Evolutionary conservation across 1,140 invertebrate genomes (phyloP).

Genomic region (Lutraria rhynchaena): DNA sequence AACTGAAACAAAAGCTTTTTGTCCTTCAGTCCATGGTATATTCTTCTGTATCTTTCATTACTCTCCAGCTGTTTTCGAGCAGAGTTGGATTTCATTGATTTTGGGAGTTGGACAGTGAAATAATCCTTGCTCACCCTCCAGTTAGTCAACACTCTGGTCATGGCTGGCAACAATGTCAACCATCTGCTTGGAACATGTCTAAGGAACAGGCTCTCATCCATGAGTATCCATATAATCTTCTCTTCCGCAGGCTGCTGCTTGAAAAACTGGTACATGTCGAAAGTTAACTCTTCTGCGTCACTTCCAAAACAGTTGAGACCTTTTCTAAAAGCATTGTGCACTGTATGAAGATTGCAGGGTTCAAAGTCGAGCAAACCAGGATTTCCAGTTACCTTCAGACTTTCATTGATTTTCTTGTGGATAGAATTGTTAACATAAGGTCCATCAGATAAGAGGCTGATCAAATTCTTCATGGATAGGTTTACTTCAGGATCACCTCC

Average conservation of each 20-base stretch:
- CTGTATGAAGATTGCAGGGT: conserved; percentile 6
- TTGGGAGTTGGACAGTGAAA: conserved; percentile 11
- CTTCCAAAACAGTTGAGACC: conserved; percentile 8
- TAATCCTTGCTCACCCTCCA: conserved; percentile 16
- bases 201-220: conserved; percentile 40
- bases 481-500: background rate
- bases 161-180: conserved; percentile 15
- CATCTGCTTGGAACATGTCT: conserved; percentile 42
- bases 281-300: conserved; percentile 30
- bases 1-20: conserved; percentile 40
- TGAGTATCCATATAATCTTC: background rate
- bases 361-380: background rate
- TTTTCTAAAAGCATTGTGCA: conserved; percentile 34
- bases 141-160: conserved; percentile 18
- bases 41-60: conserved; percentile 48
- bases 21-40: conserved; percentile 37
- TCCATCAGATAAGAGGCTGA: conserved; percentile 6
- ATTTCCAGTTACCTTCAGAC: background rate
- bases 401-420: background rate
- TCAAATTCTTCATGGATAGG: background rate
- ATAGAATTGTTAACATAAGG: conserved; percentile 2
- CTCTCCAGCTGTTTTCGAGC: conserved; percentile 14
- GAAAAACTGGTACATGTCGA: conserved; percentile 19
- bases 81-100: conserved; percentile 33
- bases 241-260: background rate